phyloP scores from a whole-genome alignment of 2,888 invertebrate genomes.

The Drosophila mimica region DNA sequence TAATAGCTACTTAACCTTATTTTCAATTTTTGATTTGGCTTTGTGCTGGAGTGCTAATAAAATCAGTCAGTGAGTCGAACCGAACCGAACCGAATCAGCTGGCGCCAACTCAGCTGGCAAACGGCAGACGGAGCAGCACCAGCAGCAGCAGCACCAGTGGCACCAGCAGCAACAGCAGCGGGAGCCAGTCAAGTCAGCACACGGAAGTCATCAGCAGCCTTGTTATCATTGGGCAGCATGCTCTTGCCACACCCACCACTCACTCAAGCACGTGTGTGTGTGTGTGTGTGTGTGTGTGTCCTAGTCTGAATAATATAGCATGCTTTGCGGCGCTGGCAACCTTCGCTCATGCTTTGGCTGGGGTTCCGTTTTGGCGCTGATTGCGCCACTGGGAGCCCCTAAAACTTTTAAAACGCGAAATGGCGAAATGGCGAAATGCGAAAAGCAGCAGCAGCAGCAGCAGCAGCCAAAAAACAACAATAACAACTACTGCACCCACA shows the following conservation, averaged over 20 bases:
- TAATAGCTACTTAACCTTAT: constrained; percentile 82
- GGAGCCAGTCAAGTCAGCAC: constrained; percentile 43
- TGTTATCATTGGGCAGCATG: constrained; percentile 66
- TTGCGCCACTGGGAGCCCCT: constrained; percentile 76
- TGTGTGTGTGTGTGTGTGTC: constrained; percentile 28
- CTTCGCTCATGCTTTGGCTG: constrained; percentile 21
- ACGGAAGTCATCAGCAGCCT: constrained; percentile 78
- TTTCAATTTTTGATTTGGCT: constrained; percentile 79
- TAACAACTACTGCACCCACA: neutral
- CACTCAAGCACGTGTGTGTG: constrained; percentile 21
- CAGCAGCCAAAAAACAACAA: constrained; percentile 14
- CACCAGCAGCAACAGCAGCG: constrained; percentile 33
- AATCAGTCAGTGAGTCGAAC: constrained; percentile 35
- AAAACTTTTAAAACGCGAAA: constrained; percentile 76
- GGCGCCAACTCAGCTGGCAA: constrained; percentile 46
- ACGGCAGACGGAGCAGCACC: constrained; percentile 15
- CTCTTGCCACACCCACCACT: neutral
- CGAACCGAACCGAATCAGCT: constrained; percentile 11
- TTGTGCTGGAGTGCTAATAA: constrained; percentile 48
- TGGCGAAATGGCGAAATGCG: constrained; percentile 65
- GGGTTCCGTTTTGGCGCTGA: constrained; percentile 62
- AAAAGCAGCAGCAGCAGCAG: constrained; percentile 20
- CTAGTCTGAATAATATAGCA: constrained; percentile 67
- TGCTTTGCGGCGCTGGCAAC: constrained; percentile 62
- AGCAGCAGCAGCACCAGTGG: constrained; percentile 32